Percentiles rank a stretch among this genome's conserved stretches.
Evolutionary conservation across 37 sponge, comb jelly and placozoan genomes (phyloP).

Genomic region (Cliona cf. orientalis): DNA sequence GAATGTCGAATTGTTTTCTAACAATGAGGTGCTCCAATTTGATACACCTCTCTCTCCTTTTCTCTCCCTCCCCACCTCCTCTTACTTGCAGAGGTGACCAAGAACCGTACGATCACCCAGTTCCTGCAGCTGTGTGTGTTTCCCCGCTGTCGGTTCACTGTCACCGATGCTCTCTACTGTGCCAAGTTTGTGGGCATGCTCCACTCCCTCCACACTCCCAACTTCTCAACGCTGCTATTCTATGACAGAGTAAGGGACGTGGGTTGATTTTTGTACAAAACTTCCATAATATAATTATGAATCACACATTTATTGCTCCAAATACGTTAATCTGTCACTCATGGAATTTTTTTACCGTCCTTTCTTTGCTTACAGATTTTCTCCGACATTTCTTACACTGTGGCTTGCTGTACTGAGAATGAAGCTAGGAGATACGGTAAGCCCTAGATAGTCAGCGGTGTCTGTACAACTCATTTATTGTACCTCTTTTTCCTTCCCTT

Average conservation of each 20-base stretch:
- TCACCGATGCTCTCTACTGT: constrained; percentile 92
- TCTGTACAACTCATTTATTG: not conserved
- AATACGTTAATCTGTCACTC: not conserved
- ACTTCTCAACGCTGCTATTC: constrained; percentile 99
- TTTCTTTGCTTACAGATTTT: constrained; percentile 67
- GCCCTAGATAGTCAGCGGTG: not conserved
- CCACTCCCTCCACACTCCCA: constrained; percentile 81
- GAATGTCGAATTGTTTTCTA: not conserved
- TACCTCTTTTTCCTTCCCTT: not conserved
- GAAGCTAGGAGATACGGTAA: constrained; percentile 94
- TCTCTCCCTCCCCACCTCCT: not conserved
- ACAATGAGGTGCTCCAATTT: not conserved
- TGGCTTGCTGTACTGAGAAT: constrained; percentile 96
- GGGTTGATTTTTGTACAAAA: not conserved
- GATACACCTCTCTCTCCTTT: not conserved
- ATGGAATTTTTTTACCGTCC: not conserved
- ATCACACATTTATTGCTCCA: not conserved
- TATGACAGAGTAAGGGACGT: constrained; percentile 80
- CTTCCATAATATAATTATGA: not conserved
- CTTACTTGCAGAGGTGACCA: constrained; percentile 42
- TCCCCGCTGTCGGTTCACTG: constrained; percentile 93
- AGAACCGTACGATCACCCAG: constrained; percentile 88
- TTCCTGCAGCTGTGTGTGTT: constrained; percentile 97
- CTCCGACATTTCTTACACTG: constrained; percentile 93
- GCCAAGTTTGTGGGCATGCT: constrained; percentile 89